Percentiles rank a stretch among this genome's conserved stretches.
Evolutionary conservation across 2,888 invertebrate species (phyloP).

Genomic region (Sturmia bella): DNA sequence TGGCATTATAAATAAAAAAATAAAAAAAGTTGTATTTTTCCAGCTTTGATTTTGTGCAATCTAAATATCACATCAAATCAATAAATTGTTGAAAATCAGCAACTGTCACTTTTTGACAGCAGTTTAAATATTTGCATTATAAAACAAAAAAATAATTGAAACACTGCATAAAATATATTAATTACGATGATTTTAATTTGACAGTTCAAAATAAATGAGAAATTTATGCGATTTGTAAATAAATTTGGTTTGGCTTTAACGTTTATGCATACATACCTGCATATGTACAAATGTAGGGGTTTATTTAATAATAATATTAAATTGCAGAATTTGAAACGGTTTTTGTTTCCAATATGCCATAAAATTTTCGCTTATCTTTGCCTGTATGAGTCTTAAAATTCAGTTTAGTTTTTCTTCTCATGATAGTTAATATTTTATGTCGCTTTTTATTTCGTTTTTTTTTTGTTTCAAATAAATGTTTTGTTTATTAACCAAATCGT

Average conservation of each 20-base stretch:
- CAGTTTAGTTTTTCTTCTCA: too few relatives aligned
- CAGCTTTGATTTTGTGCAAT: not conserved
- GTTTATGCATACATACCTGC: too few relatives aligned
- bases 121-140: slow-evolving; percentile 11
- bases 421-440: not conserved
- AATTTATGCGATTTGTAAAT: too few relatives aligned
- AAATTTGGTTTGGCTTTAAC: too few relatives aligned
- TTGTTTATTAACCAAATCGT: slow-evolving; percentile 1
- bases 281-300: too few relatives aligned
- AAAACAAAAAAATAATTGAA: not conserved
- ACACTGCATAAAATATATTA: not conserved
- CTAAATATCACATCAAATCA: slow-evolving; percentile 1
- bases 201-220: too few relatives aligned
- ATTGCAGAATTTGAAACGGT: too few relatives aligned
- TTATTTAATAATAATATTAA: too few relatives aligned
- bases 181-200: not conserved
- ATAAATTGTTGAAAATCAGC: slow-evolving; percentile 20
- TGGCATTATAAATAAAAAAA: not conserved
- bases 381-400: too few relatives aligned
- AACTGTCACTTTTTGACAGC: not conserved
- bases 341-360: too few relatives aligned
- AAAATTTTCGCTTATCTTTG: too few relatives aligned
- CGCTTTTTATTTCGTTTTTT: not conserved
- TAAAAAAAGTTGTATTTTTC: not conserved
- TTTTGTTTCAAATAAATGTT: not conserved